Evolutionary conservation across 64 coral and sea anemone species (phyloP), one percentile per base, ranked within the genome.

Genomic region (Pachyseris speciosa): DNA sequence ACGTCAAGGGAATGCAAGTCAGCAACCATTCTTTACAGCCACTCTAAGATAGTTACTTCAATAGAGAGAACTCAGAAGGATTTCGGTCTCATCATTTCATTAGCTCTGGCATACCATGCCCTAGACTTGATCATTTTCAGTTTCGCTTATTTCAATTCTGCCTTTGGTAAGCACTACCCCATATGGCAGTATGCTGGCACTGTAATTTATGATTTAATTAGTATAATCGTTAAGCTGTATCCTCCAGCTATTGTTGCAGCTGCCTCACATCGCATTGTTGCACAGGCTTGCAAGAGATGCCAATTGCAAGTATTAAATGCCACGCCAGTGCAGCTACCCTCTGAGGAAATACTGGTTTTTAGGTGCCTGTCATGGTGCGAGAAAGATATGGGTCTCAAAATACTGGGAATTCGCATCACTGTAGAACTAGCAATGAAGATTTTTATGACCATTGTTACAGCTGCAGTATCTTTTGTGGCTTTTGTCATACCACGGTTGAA

Each of bases 331-430:
- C 22, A 89, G 29, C 86, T 94, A 0, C 92, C 92, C 24, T 1
- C 72, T 2, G 67, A 89, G 34, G 86, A 94, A 26, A 83, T 94
- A 53, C 92, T 89, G 57, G 24, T 94, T 7, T 87, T 84, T 50
- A 86, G 89, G 37, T 94, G 84, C 9, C 66, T 89, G 19, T 49
- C 73, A n/a, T 88, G 64, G 43, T 83, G 76, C 45, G 92, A 94
- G 55, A 29, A 64, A 19, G 86, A 94, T 32, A 89, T 89, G 65
- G 92, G 92, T 47, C 86, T 94, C 15, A 94, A 94, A 16, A 89
- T 94, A 49, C 58, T 94, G 24, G 92, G 92, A 89, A 89, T 94
- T 47, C 75, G 76, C n/a, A 94, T 94, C 39, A 94, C 92, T 49
- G 92, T 94, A 8, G 64, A 94, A 64, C 50, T 94, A 32, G 78